Conservation (phyloP, 2,888 invertebrate species). For the Nephrocerus scutellatus region DNA sequence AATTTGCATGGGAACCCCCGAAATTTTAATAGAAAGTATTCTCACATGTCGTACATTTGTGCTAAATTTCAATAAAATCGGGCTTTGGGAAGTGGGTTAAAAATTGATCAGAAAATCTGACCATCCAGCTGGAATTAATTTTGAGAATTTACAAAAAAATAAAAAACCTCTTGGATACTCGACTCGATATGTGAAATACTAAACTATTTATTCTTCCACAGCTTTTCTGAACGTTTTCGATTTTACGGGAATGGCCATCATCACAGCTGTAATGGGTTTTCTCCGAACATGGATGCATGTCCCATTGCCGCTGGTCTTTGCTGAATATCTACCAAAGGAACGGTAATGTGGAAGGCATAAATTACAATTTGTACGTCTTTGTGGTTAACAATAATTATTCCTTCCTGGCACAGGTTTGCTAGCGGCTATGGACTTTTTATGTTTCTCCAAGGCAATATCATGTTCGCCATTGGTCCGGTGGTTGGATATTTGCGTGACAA, state of each 20-base stretch:
- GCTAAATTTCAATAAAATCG: too few relatives aligned
- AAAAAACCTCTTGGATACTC: too few relatives aligned
- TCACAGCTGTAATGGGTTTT: conserved; percentile 59
- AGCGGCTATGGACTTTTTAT: conserved; percentile 68
- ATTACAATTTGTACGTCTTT: background rate
- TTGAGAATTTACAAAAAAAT: too few relatives aligned
- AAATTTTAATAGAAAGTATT: too few relatives aligned
- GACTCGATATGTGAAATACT: too few relatives aligned
- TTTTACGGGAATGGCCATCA: conserved; percentile 53
- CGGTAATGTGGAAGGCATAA: conserved; percentile 32
- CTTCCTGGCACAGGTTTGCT: conserved; percentile 51
- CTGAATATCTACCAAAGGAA: conserved; percentile 60
- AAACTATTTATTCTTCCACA: conserved; percentile 34
- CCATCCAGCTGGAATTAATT: too few relatives aligned
- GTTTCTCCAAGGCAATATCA: conserved; percentile 61
- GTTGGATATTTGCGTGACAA: conserved; percentile 58
- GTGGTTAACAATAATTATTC: conserved; percentile 1
- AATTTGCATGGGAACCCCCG: too few relatives aligned
- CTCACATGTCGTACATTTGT: too few relatives aligned
- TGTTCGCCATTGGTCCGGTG: conserved; percentile 61
- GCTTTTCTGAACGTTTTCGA: conserved; percentile 51
- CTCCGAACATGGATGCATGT: conserved; percentile 66
- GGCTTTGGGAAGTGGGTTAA: too few relatives aligned
- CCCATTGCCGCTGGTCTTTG: conserved; percentile 62
- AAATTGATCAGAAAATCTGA: too few relatives aligned